These are phyloP conservation scores for Carassius carassius DNA, from an alignment of 2,113 vertebrate genomes.

Conservation along the genomic window DNA sequence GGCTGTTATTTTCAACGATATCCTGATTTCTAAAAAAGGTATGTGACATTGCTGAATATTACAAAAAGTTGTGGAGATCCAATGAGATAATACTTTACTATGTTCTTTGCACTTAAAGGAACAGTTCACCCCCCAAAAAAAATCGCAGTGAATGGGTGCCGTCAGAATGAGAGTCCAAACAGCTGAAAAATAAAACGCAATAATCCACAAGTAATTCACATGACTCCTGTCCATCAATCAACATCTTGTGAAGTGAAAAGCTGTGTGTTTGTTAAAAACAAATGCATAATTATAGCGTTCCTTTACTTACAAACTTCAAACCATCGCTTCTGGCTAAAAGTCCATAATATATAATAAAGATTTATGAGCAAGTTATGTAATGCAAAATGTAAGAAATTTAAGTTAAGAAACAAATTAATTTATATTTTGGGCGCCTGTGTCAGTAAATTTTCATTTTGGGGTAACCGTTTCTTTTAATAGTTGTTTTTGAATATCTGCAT, in stretches of 20 bases:
- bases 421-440: not conserved
- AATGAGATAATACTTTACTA: not conserved
- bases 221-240: too few relatives aligned
- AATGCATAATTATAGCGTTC: too few relatives aligned
- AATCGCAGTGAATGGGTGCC: too few relatives aligned
- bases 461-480: not conserved
- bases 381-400: not conserved
- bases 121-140: too few relatives aligned
- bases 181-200: not conserved
- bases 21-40: not conserved
- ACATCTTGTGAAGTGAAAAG: too few relatives aligned
- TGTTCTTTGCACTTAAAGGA: not conserved
- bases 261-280: too few relatives aligned
- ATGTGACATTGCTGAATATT: not conserved
- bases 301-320: too few relatives aligned
- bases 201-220: too few relatives aligned
- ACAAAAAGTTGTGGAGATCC: not conserved
- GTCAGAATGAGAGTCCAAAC: too few relatives aligned
- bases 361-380: not conserved
- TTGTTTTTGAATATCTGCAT: constrained; percentile 12
- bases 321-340: too few relatives aligned
- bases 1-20: not conserved
- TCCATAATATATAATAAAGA: not conserved
- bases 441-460: not conserved
- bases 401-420: too few relatives aligned